Percentiles rank a stretch among this genome's conserved stretches.
Conservation (phyloP, 2,113 vertebrate species). For the Dunckerocampus dactyliophorus region DNA sequence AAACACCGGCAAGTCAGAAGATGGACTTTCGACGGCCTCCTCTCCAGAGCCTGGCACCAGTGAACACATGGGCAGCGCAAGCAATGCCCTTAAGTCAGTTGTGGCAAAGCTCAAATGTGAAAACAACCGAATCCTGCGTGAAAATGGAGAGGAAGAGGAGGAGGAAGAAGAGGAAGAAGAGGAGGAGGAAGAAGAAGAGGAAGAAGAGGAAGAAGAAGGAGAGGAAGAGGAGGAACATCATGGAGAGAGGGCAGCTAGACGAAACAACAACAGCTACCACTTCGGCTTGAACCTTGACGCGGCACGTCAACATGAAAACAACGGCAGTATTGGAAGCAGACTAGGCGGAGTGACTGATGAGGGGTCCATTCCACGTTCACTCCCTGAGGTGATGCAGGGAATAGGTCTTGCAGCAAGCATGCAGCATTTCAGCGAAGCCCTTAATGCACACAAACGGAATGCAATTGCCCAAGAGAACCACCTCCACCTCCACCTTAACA, state of each 20-base stretch:
- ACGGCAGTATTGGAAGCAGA: constrained; percentile 66
- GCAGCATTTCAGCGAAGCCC: constrained; percentile 98
- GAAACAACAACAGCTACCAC: constrained; percentile 84
- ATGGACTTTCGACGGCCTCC: constrained; percentile 92
- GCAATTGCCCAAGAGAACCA: constrained; percentile 87
- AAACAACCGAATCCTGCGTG: constrained; percentile 83
- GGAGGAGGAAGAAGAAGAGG: constrained; percentile 92
- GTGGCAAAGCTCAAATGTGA: constrained; percentile 97
- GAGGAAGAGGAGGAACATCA: constrained; percentile 86
- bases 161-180: constrained; percentile 96
- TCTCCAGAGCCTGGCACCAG: constrained; percentile 97
- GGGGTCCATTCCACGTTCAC: constrained; percentile 78
- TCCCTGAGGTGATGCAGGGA: constrained; percentile 96
- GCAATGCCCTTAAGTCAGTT: constrained; percentile 94
- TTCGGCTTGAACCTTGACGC: constrained; percentile 91
- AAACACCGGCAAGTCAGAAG: constrained; percentile 93
- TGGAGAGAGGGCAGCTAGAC: constrained; percentile 80
- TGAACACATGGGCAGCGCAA: constrained; percentile 91
- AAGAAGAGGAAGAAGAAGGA: constrained; percentile 87
- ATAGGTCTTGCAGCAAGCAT: constrained; percentile 97
- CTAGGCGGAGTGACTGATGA: constrained; percentile 69
- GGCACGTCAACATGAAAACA: constrained; percentile 91
- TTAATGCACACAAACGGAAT: constrained; percentile 92
- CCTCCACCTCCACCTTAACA: constrained; percentile 73
- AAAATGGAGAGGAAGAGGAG: constrained; percentile 95